Percentiles rank a stretch among this genome's conserved stretches.
Evolutionary conservation across 2,888 invertebrate genomes (phyloP).

Genomic region (Aproaerema taeniolella): DNA sequence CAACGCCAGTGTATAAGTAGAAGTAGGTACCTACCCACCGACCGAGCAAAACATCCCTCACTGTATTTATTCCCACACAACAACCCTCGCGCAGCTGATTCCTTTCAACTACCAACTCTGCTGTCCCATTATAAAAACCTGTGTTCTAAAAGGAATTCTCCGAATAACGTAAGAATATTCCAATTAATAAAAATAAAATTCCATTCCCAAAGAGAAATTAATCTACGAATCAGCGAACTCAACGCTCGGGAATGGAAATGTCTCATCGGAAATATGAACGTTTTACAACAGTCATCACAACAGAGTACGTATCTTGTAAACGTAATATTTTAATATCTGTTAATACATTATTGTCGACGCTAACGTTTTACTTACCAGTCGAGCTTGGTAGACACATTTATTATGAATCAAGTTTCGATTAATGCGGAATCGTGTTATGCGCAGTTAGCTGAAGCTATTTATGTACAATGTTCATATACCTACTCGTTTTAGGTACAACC

Average conservation of each 20-base stretch:
- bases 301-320: conserved; percentile 8
- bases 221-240: conserved; percentile 1
- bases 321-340: conserved; percentile 6
- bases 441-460: conserved; percentile 21
- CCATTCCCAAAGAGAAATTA: conserved; percentile 10
- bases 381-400: conserved; percentile 15
- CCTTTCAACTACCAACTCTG: too few species aligned
- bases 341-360: conserved; percentile 6
- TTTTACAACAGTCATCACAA: conserved; percentile 13
- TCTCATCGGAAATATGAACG: conserved; percentile 11
- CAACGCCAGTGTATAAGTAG: conserved; percentile 27
- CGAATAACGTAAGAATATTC: too few species aligned
- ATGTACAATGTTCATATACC: too few species aligned
- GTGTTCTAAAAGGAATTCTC: too few species aligned
- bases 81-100: conserved; percentile 59
- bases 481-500: conserved; percentile 34
- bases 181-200: too few species aligned
- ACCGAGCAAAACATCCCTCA: conserved; percentile 42
- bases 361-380: conserved; percentile 8
- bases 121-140: too few species aligned
- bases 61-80: conserved; percentile 41
- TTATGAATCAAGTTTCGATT: conserved; percentile 35
- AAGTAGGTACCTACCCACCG: conserved; percentile 24
- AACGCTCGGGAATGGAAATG: conserved; percentile 4
- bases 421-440: conserved; percentile 31